Evolutionary conservation across 1,140 invertebrate species (phyloP), one percentile per base, ranked within the genome.

Genomic region (Drosophila lowei): DNA sequence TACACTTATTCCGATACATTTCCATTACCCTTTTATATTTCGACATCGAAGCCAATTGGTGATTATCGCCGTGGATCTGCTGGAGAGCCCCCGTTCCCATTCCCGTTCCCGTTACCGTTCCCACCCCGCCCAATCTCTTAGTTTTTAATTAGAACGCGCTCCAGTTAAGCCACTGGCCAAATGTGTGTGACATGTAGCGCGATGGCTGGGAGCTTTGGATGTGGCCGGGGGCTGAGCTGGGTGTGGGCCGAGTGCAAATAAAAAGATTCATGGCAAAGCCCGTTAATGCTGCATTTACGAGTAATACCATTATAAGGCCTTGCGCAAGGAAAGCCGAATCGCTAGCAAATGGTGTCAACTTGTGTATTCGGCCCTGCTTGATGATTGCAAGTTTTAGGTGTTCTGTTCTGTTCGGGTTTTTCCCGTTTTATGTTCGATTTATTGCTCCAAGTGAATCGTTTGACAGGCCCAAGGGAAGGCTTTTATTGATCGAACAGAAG

Each of bases 181-280:
- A 77, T 72, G 61, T 57, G 66, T 61, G 66, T 52, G 30, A 77
- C 61, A 46, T 21, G n/a, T 15, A 44, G 62, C 21, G 53, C 23
- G 38, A 61, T 57, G 30, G 49, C 8, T 41, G 34, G 25, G 21
- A 21, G n/a, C 41, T 34, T 42, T 47, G 18, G 2, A 5, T 34
- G n/a, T 34, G 25, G 11, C 52, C 28, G 23, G 52, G 38, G 41
- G 18, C 13, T 60, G 13, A 23, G 52, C 25, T 55, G 11, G 42
- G 47, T 13, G 11, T 25, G 38, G 13, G 56, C 41, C 49, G 52
- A 78, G 54, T 62, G 75, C 61, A 79, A 85, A 85, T 79, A 85
- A 79, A 38, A 84, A 85, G 80, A 84, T 84, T 84, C 80, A 79
- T 79, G 80, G 47, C 58, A 84, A 84, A 79, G 62, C 80, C 72